Conservation (phyloP, 1,140 invertebrate species). For the Calosoma granatense region DNA sequence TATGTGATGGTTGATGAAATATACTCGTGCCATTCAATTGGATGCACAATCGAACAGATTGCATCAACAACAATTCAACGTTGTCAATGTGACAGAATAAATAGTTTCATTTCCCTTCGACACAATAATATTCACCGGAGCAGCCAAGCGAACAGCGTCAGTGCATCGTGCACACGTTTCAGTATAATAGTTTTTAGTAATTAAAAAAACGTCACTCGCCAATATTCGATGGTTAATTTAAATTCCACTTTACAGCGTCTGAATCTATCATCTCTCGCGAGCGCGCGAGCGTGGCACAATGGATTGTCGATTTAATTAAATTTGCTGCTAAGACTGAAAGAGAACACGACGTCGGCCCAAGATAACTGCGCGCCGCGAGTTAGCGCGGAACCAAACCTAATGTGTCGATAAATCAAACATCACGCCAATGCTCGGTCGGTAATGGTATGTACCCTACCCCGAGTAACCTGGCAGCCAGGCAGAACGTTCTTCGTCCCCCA, state of each 20-base stretch:
- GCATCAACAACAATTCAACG: no score
- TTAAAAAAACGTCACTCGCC: no score
- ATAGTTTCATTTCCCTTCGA: background rate
- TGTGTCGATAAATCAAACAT: slow-evolving; percentile 1
- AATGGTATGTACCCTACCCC: background rate
- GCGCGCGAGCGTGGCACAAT: background rate
- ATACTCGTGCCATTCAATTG: no score
- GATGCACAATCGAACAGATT: no score
- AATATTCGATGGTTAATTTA: slow-evolving; percentile 5
- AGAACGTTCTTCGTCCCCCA: background rate
- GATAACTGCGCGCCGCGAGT: background rate
- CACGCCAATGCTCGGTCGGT: background rate
- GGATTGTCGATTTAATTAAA: slow-evolving; percentile 5
- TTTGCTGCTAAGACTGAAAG: background rate
- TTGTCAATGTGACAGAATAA: background rate
- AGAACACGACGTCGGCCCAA: background rate
- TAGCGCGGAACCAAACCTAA: background rate
- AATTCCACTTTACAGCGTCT: background rate
- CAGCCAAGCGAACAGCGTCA: no score
- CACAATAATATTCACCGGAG: no score
- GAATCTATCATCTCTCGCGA: slow-evolving; percentile 7
- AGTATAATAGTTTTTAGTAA: no score
- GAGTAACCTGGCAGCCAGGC: no score
- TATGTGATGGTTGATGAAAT: no score
- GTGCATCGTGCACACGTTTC: no score